Evolutionary conservation across 2,888 invertebrate species (phyloP).

Genomic region (Scaptomyza cyrtandrae): DNA sequence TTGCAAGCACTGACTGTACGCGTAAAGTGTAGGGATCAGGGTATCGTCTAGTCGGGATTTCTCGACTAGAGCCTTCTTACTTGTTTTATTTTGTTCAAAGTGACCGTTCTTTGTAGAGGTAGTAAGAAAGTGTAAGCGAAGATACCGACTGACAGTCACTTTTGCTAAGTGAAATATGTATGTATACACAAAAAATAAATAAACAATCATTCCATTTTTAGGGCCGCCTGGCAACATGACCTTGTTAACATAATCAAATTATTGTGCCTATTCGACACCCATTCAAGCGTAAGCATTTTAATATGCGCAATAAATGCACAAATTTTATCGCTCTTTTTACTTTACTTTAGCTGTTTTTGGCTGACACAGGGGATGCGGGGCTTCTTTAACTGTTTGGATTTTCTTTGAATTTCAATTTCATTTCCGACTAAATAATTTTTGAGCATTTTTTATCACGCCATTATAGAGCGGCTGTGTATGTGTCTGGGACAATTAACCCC

Average conservation of each 20-base stretch:
- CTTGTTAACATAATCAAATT: conserved; percentile 64
- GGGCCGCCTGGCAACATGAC: conserved; percentile 36
- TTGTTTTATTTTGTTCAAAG: neutral
- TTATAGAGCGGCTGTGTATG: conserved; percentile 16
- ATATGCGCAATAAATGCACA: conserved; percentile 65
- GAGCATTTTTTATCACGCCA: conserved; percentile 17
- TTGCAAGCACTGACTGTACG: too few relatives aligned
- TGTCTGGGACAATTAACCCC: conserved; percentile 61
- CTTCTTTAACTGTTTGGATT: conserved; percentile 51
- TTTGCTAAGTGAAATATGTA: conserved; percentile 4
- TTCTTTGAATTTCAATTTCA: conserved; percentile 50
- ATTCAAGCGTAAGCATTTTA: conserved; percentile 74
- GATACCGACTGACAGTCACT: neutral
- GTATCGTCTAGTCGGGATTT: too few relatives aligned
- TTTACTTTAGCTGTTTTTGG: neutral
- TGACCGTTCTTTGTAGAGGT: neutral
- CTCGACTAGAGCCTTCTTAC: too few relatives aligned
- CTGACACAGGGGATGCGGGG: neutral
- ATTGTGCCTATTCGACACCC: conserved; percentile 51
- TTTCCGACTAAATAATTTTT: conserved; percentile 67
- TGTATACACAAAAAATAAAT: neutral
- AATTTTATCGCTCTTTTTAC: conserved; percentile 2
- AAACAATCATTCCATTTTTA: neutral
- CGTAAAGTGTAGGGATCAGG: too few relatives aligned
- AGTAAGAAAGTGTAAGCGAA: neutral